Base-by-base conservation (phyloP, 2,888 invertebrate genomes). In the Priocnemis perturbator region DNA sequence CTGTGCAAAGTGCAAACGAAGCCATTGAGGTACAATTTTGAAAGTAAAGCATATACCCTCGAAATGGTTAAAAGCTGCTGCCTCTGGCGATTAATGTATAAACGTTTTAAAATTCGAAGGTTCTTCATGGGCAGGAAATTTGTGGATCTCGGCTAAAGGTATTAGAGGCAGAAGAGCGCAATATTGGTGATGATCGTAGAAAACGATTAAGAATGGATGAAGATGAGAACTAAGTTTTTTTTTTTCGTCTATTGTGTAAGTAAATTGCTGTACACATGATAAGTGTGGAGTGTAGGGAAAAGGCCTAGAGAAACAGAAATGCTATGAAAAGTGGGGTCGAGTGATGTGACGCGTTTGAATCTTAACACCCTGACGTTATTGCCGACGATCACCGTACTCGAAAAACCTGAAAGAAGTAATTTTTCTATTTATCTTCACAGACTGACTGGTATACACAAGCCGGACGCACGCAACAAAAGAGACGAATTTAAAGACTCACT, bases 81-180 rank as follows among this genome's bases (percentile, higher is more conserved):
- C 1, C 21, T 11, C 2, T 7, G 20, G 37, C 37, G 58, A 59
- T 21, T 56, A 60, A 70, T 26, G 15, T 65, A 5, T 37, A 9
- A 60, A 60, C 60, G 64, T 45, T n/a, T 47, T 37, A 9, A 37
- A 26, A 7, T 57, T 65, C 56, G 30, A 61, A 91, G 89, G 86
- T 88, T 37, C 87, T 98, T 56, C 97, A 98, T 86, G 97, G 97
- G 11, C 95, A 96, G 69, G 96, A 97, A 88, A 92, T 98, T 67
- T 95, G 95, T 83, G 97, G 97, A 23, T 93, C 95, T 23, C 92
- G 96, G 72, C 91, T 98, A 62, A 96, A 97, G 91, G 97, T 98
- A 4, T 90, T 97, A 89, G 94, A 96, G 87, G 97, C 98, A 0
- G 97, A 97, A 83, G 95, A 95, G 78, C 92, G 89, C n/a, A 88